These are phyloP conservation scores for Galeopterus variegatus DNA, from an alignment of 2,113 vertebrate genomes.

Conservation along the genomic window DNA sequence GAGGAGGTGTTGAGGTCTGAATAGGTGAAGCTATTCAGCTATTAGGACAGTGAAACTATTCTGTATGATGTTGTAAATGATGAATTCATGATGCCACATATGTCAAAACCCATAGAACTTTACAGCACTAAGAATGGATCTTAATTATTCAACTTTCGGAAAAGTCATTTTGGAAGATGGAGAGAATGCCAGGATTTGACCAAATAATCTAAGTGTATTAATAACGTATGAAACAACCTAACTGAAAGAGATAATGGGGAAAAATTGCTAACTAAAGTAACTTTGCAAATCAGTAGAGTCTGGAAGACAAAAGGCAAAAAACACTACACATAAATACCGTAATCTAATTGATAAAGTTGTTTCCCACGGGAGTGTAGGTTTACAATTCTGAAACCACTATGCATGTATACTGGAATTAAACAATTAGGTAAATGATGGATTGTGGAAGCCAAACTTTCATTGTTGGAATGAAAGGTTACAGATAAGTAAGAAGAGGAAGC, in stretches of 20 bases:
- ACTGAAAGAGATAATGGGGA: not conserved
- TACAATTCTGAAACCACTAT: not conserved
- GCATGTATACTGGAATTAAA: not conserved
- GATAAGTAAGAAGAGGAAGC: not conserved
- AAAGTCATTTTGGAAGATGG: not conserved
- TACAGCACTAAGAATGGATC: not conserved
- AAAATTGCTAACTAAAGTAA: not conserved
- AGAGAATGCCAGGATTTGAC: not conserved
- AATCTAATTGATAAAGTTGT: not conserved
- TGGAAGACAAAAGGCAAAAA: not conserved
- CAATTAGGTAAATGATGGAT: not conserved
- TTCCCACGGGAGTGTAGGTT: not conserved
- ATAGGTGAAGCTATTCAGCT: not conserved
- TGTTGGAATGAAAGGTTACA: not conserved
- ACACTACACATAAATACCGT: not conserved
- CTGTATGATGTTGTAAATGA: not conserved
- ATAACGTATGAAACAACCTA: not conserved
- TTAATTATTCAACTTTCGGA: not conserved
- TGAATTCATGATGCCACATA: not conserved
- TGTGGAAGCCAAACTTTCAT: not conserved
- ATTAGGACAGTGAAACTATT: not conserved
- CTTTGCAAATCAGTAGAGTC: not conserved
- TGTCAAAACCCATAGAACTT: slow-evolving; percentile 23
- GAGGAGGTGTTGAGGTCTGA: not conserved
- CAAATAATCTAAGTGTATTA: not conserved